These are phyloP conservation scores for Spongilla lacustris DNA, from an alignment of 37 sponge, comb jelly and placozoan genomes.

Conservation along the genomic window DNA sequence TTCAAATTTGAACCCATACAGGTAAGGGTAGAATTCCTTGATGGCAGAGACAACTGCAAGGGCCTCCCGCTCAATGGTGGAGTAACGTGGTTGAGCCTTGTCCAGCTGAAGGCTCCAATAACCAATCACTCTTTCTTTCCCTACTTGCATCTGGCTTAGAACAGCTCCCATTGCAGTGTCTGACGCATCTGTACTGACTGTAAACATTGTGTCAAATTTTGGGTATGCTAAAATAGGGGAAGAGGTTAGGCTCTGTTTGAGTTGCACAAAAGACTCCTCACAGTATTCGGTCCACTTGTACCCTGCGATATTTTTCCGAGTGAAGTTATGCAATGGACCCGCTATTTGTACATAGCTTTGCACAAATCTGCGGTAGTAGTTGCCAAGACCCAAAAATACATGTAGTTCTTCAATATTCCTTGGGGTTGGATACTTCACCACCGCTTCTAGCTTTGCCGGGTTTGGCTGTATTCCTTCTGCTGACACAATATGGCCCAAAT, in stretches of 20 bases:
- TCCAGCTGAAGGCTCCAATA: constrained; percentile 38
- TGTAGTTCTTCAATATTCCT: constrained; percentile 20
- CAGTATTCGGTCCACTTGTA: constrained; percentile 26
- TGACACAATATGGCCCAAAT: constrained; percentile 51
- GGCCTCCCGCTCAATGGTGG: constrained; percentile 40
- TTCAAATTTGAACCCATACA: constrained; percentile 41
- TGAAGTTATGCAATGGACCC: constrained; percentile 24
- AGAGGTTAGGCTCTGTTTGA: constrained; percentile 16
- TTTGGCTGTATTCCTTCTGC: constrained; percentile 22
- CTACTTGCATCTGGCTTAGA: constrained; percentile 37
- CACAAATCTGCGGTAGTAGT: constrained; percentile 39
- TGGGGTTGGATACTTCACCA: constrained; percentile 35
- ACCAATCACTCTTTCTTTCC: constrained; percentile 28
- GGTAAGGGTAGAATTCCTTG: constrained; percentile 43
- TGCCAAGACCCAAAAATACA: constrained; percentile 39
- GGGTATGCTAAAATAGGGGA: constrained; percentile 34
- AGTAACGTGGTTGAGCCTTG: constrained; percentile 35
- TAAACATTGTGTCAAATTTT: constrained; percentile 12
- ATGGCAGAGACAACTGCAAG: constrained; percentile 31
- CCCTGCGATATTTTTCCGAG: constrained; percentile 7
- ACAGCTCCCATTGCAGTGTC: constrained; percentile 42
- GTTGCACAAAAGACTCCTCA: constrained; percentile 28
- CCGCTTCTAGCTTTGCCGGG: constrained; percentile 26
- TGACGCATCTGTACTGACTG: constrained; percentile 23
- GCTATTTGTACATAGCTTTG: constrained; percentile 35